These are phyloP conservation scores for Tubulanus polymorphus DNA, from an alignment of 2,888 invertebrate genomes.

Conservation along the genomic window DNA sequence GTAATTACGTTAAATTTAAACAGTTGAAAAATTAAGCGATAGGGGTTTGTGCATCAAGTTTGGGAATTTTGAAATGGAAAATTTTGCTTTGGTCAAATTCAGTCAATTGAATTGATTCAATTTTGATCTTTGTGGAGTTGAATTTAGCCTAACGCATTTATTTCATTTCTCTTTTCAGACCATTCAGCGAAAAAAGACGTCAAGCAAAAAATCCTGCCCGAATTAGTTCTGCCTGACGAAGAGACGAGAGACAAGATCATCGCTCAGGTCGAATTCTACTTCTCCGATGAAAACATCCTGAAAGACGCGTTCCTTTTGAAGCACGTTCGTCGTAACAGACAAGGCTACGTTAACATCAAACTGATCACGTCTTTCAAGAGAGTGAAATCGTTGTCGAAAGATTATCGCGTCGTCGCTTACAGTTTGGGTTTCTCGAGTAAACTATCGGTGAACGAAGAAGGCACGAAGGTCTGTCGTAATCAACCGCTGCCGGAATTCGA, in stretches of 20 bases:
- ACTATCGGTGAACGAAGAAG: slow-evolving; percentile 83
- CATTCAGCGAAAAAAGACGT: background rate
- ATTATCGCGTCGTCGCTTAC: slow-evolving; percentile 88
- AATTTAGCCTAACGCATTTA: too few species aligned
- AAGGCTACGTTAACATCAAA: slow-evolving; percentile 91
- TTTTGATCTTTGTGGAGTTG: too few species aligned
- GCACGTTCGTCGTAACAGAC: slow-evolving; percentile 90
- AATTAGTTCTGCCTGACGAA: slow-evolving; percentile 41
- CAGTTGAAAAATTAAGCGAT: too few species aligned
- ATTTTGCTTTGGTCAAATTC: too few species aligned
- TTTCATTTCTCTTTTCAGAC: background rate
- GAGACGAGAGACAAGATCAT: slow-evolving; percentile 42
- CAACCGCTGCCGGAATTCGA: slow-evolving; percentile 84
- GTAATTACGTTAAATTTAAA: too few species aligned
- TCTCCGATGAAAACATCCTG: slow-evolving; percentile 89
- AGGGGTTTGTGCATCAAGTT: too few species aligned
- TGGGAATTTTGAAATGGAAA: too few species aligned
- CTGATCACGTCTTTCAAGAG: slow-evolving; percentile 92
- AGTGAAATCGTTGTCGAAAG: slow-evolving; percentile 88
- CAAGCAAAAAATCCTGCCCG: slow-evolving; percentile 8
- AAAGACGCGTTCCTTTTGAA: slow-evolving; percentile 94
- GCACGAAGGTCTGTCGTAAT: slow-evolving; percentile 81
- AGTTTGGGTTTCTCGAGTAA: slow-evolving; percentile 74
- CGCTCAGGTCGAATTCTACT: slow-evolving; percentile 80
- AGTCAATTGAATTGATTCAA: too few species aligned